Percentiles rank a stretch among this genome's conserved stretches.
phyloP scores from a whole-genome alignment of 2,888 invertebrate genomes.

The Noctua comes region DNA sequence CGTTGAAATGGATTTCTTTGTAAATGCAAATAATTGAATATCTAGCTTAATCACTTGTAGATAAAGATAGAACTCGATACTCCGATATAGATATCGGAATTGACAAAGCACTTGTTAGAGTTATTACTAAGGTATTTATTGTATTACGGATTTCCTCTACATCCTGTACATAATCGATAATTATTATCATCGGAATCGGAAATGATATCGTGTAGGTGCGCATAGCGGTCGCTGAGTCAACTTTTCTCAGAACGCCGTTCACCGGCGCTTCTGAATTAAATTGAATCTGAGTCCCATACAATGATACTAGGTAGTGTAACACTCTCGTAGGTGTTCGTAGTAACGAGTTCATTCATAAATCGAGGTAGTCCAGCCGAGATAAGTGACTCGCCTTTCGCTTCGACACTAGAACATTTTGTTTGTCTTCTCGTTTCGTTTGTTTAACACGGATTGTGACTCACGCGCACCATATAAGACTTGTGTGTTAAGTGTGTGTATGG shows the following conservation, averaged over 20 bases:
- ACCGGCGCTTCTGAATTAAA: constrained; percentile 73
- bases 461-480: constrained; percentile 63
- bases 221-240: constrained; percentile 74
- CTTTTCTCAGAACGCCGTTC: constrained; percentile 73
- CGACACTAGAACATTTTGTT: constrained; percentile 68
- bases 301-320: constrained; percentile 65
- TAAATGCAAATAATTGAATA: constrained; percentile 43
- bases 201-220: constrained; percentile 70
- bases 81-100: too few species aligned
- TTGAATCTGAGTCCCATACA: constrained; percentile 68
- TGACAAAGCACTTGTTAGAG: constrained; percentile 15
- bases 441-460: constrained; percentile 77
- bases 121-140: constrained; percentile 48
- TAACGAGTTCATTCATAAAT: constrained; percentile 84
- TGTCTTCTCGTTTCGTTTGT: constrained; percentile 76
- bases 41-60: constrained; percentile 20
- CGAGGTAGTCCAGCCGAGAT: constrained; percentile 76
- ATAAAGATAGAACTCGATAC: constrained; percentile 30
- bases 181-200: constrained; percentile 75
- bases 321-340: constrained; percentile 71
- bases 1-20: constrained; percentile 62
- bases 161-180: constrained; percentile 65
- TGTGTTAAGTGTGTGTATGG: constrained; percentile 66
- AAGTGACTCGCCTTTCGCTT: constrained; percentile 71
- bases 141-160: constrained; percentile 53